A percentile compares a stretch with the other conserved stretches of the same genome.
Evolutionary conservation across 2,113 vertebrate species (phyloP).

Genomic region (Pluvianellus socialis): DNA sequence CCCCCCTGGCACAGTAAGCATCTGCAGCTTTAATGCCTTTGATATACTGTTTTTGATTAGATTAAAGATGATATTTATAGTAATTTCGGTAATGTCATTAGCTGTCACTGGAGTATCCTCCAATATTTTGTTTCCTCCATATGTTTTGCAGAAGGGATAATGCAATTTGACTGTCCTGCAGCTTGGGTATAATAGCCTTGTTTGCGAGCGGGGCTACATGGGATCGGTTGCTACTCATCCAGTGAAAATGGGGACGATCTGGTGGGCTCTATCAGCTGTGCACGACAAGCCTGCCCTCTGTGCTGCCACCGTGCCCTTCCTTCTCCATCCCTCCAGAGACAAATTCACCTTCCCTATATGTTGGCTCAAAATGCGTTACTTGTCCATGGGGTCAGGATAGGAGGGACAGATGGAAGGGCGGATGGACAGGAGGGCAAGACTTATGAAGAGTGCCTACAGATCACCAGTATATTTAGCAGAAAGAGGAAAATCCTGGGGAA

Average conservation of each 20-base stretch:
- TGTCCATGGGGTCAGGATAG: neutral
- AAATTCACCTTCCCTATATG: neutral
- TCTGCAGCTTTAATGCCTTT: conserved; percentile 52
- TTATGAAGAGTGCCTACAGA: neutral
- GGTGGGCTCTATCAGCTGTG: neutral
- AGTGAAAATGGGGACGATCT: neutral
- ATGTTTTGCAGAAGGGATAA: conserved; percentile 52
- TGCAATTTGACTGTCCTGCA: conserved; percentile 53
- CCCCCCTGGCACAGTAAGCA: conserved; percentile 53
- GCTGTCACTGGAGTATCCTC: conserved; percentile 57
- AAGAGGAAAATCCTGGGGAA: neutral
- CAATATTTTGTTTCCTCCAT: conserved; percentile 54
- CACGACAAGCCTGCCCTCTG: neutral
- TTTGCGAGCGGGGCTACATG: conserved; percentile 9
- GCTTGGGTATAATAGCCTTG: neutral
- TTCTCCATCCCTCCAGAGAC: neutral
- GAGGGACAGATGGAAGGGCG: neutral
- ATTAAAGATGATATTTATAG: conserved; percentile 64
- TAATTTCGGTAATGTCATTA: conserved; percentile 62
- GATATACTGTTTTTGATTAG: conserved; percentile 61
- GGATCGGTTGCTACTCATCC: neutral
- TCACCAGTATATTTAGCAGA: neutral
- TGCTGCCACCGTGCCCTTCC: accelerated
- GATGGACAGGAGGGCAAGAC: neutral
- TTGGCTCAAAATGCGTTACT: neutral